Percentiles rank a stretch among this genome's conserved stretches.
Conservation (phyloP, 2,113 vertebrate species). For the Rhodinocichla rosea region DNA sequence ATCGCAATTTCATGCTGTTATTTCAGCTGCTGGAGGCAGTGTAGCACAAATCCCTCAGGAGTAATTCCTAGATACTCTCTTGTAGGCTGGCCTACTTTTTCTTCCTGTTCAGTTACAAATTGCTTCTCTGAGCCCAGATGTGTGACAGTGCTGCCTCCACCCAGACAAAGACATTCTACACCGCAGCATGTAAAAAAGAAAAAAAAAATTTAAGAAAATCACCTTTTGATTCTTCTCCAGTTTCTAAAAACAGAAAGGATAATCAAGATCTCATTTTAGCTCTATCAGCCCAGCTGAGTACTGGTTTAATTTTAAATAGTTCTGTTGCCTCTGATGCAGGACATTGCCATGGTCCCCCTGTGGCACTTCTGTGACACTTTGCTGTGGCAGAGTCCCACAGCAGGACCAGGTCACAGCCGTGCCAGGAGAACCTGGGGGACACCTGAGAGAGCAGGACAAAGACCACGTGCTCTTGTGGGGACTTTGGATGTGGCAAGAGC, state of each 20-base stretch:
- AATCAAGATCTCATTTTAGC: not conserved
- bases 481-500: not conserved
- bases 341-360: fast-evolving
- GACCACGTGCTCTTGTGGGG: fast-evolving
- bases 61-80: slow-evolving; percentile 36
- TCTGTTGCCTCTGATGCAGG: not conserved
- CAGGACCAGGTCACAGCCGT: not conserved
- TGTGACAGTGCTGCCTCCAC: not conserved
- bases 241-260: slow-evolving; percentile 28
- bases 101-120: not conserved
- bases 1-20: slow-evolving; percentile 57
- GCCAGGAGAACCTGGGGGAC: not conserved
- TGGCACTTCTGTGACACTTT: not conserved
- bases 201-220: not conserved
- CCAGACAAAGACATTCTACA: not conserved
- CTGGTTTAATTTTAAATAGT: not conserved
- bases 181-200: not conserved
- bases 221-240: not conserved
- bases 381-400: not conserved
- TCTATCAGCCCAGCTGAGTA: not conserved
- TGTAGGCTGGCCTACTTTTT: slow-evolving; percentile 30
- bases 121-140: not conserved
- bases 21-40: slow-evolving; percentile 41
- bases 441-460: not conserved
- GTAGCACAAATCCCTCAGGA: slow-evolving; percentile 22